These are phyloP conservation scores for Helostoma temminkii DNA, from an alignment of 2,797 vertebrate genomes.

Conservation along the genomic window DNA sequence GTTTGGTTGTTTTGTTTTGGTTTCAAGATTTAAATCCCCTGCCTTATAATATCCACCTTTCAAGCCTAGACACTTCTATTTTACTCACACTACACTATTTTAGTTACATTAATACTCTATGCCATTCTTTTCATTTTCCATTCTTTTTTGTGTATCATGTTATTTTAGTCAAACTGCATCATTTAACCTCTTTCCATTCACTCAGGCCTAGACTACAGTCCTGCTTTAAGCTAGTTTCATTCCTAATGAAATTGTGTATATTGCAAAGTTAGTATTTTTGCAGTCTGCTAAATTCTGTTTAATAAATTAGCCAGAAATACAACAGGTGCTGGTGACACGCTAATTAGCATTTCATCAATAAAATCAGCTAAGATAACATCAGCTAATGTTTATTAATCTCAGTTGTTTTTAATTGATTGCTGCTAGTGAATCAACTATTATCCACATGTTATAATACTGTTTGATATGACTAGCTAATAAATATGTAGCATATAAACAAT, in stretches of 20 bases:
- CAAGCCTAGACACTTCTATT: background rate
- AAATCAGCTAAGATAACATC: background rate
- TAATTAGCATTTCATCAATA: background rate
- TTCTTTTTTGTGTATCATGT: background rate
- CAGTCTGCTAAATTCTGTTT: background rate
- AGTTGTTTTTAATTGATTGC: too few relatives aligned
- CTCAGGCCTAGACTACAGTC: background rate
- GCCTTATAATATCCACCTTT: background rate
- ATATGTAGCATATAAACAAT: conserved; percentile 4
- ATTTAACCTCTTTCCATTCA: conserved; percentile 1
- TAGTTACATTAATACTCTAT: background rate
- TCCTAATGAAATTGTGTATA: background rate
- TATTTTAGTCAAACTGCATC: conserved; percentile 6
- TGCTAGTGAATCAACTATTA: background rate
- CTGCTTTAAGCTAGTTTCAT: conserved; percentile 4
- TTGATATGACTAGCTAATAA: background rate
- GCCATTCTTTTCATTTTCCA: background rate
- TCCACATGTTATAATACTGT: background rate
- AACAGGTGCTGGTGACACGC: background rate
- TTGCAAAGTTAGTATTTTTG: background rate
- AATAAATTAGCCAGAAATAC: background rate
- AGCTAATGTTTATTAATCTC: background rate
- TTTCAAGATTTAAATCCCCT: too few relatives aligned
- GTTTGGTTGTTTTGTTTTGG: background rate
- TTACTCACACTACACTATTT: too few relatives aligned